Percentiles rank a stretch among this genome's conserved stretches.
Conservation (phyloP, 2,888 invertebrate species). For the Stictocephala bisonia region DNA sequence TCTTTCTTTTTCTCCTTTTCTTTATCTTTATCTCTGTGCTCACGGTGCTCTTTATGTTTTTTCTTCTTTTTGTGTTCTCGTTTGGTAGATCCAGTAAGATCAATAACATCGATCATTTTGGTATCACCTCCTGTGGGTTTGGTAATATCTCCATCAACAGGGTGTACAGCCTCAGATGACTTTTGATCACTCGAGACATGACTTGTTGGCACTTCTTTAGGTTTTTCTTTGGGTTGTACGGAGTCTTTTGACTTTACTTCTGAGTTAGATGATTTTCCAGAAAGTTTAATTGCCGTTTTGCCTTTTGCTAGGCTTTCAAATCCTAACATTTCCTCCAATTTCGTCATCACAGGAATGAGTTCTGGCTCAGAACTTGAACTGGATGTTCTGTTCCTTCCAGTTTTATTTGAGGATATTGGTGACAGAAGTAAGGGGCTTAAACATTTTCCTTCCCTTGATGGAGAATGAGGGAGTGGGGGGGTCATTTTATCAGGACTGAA, state of each 20-base stretch:
- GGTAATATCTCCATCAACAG: constrained; percentile 49
- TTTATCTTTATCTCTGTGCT: constrained; percentile 72
- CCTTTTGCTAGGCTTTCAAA: constrained; percentile 64
- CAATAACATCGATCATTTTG: constrained; percentile 43
- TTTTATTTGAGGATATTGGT: constrained; percentile 57
- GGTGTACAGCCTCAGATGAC: not conserved
- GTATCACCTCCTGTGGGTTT: constrained; percentile 21
- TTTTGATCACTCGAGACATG: not conserved
- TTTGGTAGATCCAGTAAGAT: constrained; percentile 15
- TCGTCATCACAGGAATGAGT: constrained; percentile 72
- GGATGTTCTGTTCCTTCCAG: constrained; percentile 63
- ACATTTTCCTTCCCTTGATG: constrained; percentile 51
- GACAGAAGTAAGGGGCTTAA: constrained; percentile 20
- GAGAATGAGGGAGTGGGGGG: constrained; percentile 53
- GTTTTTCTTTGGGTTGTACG: constrained; percentile 30
- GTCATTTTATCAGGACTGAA: constrained; percentile 59
- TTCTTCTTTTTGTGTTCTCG: constrained; percentile 61
- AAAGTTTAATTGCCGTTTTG: constrained; percentile 42
- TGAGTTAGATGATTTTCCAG: constrained; percentile 27
- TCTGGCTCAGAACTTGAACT: constrained; percentile 71
- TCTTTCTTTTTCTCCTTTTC: constrained; percentile 59
- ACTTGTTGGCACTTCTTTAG: constrained; percentile 17
- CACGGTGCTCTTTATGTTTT: constrained; percentile 71
- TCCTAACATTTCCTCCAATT: constrained; percentile 72
- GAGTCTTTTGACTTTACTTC: too few species aligned